Base-by-base conservation (phyloP, 1,140 invertebrate species). In the Pristionchus pacificus region DNA sequence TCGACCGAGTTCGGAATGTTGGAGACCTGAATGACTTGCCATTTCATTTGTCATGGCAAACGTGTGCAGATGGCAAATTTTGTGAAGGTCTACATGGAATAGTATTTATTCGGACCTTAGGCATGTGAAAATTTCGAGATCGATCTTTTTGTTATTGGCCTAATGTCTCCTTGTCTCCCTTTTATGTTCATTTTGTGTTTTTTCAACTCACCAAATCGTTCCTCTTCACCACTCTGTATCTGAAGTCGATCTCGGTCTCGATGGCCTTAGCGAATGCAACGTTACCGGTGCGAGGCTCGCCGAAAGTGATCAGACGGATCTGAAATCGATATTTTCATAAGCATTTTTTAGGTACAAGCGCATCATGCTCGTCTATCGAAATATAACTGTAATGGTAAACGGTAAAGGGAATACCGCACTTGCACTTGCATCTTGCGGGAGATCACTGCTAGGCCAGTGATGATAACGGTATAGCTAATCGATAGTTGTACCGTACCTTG, bases 211-310 rank as follows among this genome's bases (percentile, higher is more conserved):
- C 80, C 33, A 77, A 68, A 71, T 82, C 80, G 69, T 84, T 84
- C 65, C 67, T 70, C 55, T 84, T 77, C 24, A 82, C 70, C 24
- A 82, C 77, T 63, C 80, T 30, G 64, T 82, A 82, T 24, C 80
- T 70, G 78, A 82, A 82, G 31, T 71, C 74, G 24, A 82, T 30
- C 33, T 77, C 72, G 58, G 77, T 59, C 65, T 82, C 80, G 49
- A 82, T 70, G 27, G 80, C 80, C 70, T 82, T 82, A 10, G 80
- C 80, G 58, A 69, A 82, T 15, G 77, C 68, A 61, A 79, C 76
- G 64, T 82, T 82, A 61, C 82, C 82, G 55, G 82, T 84, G 60
- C 80, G 58, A 2, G 80, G 80, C 65, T 82, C 80, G 19, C 80
- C 80, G 31, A 84, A 82, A 25, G 80, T 82, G 25, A 82, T 77